A percentile compares a stretch with the other conserved stretches of the same genome.
phyloP scores from a whole-genome alignment of 2,888 invertebrate species.

The Callosobruchus maculatus region DNA sequence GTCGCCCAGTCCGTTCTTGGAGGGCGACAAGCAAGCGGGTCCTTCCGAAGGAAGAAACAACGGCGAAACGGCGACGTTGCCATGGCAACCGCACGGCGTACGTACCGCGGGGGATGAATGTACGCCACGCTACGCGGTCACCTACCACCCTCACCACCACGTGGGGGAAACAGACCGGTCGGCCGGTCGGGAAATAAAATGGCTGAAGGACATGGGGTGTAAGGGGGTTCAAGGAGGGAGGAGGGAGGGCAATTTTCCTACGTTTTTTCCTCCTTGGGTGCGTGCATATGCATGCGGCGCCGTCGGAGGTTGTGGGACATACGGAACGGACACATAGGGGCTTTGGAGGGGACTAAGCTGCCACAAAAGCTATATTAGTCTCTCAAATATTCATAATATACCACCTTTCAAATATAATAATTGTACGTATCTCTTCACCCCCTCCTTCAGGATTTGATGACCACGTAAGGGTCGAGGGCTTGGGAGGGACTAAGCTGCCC shows the following conservation, averaged over 20 bases:
- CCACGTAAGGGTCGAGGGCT: too few species aligned
- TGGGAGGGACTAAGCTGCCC: too few species aligned
- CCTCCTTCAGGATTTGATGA: too few species aligned
- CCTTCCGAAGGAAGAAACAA: neutral
- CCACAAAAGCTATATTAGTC: too few species aligned
- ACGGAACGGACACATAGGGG: constrained; percentile 18
- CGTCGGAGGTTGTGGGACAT: constrained; percentile 8
- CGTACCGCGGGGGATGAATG: neutral
- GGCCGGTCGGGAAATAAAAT: neutral
- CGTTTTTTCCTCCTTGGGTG: neutral
- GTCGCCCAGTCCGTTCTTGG: neutral
- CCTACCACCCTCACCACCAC: too few species aligned
- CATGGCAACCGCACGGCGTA: constrained; percentile 29
- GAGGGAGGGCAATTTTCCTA: neutral
- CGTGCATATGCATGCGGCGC: constrained; percentile 4
- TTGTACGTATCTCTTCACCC: too few species aligned
- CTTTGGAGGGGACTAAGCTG: too few species aligned
- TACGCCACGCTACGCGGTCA: neutral
- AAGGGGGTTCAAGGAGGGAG: neutral
- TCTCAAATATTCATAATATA: too few species aligned
- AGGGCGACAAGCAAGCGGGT: neutral
- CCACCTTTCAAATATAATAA: too few species aligned
- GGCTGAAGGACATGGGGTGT: too few species aligned
- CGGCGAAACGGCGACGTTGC: constrained; percentile 24
- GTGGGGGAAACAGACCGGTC: too few species aligned